These are phyloP conservation scores for Holothuria leucospilota DNA, from an alignment of 53 echinoderm and acorn worm genomes.

Conservation along the genomic window DNA sequence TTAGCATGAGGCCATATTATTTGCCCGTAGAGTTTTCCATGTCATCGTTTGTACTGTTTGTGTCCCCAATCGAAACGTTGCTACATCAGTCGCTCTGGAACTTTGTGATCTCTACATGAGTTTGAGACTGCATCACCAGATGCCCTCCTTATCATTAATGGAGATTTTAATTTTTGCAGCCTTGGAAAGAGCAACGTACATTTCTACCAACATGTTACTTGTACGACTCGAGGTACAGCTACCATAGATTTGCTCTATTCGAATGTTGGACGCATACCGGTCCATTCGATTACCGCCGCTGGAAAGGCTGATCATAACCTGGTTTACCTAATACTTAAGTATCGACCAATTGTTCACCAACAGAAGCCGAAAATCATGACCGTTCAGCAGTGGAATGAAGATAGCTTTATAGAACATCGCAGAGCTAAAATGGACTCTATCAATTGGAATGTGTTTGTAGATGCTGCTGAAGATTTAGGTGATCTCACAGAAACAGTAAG, in stretches of 20 bases:
- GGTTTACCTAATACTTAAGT: no score
- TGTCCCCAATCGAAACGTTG: constrained; percentile 19
- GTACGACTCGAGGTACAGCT: not conserved
- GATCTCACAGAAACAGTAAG: not conserved
- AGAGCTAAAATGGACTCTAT: not conserved
- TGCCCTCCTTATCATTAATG: no score
- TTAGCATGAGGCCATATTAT: not conserved
- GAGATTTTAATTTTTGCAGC: no score
- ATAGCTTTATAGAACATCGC: not conserved
- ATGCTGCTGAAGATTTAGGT: not conserved
- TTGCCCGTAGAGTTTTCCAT: constrained; percentile 1
- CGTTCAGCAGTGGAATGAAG: not conserved
- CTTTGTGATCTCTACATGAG: not conserved
- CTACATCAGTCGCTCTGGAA: not conserved
- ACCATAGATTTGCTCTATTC: constrained; percentile 10
- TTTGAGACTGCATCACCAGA: no score
- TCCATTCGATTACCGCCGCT: no score
- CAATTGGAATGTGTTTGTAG: no score
- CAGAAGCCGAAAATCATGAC: no score
- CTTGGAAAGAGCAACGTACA: no score
- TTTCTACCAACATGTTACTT: no score
- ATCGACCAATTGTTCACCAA: no score
- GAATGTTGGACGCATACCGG: not conserved
- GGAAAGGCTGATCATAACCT: no score
- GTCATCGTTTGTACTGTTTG: not conserved